Base-by-base conservation (phyloP, 2,888 invertebrate species). In the Cacoxenus indagator region DNA sequence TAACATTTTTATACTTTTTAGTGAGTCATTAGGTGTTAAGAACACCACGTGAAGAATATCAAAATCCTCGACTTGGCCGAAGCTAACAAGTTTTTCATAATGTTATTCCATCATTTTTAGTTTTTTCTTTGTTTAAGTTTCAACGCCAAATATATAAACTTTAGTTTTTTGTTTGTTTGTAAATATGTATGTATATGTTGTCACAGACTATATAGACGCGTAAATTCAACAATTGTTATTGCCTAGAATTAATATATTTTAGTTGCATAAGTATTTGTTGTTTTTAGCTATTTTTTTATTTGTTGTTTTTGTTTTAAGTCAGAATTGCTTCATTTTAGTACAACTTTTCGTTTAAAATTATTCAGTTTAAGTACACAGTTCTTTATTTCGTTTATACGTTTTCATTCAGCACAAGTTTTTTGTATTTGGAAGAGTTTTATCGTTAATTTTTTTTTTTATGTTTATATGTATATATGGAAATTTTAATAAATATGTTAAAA, bases 161-260 rank as follows among this genome's bases (percentile, higher is more conserved):
- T 51, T 22, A 51, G n/a, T n/a, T n/a, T n/a, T n/a, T n/a, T n/a
- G n/a, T n/a, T n/a, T n/a, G n/a, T n/a, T n/a, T n/a, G n/a, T n/a
- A n/a, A n/a, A n/a, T n/a, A n/a, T n/a, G n/a, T n/a, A 54, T 54
- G 6, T 54, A 17, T 59, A 31, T 31, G 8, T 59, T 14, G 14
- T 66, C 27, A 37, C 48, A 48, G 27, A 48, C 19, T 46, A 59
- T 61, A 67, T 17, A 67, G 46, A 37, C 24, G 61, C 46, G 48
- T 61, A 67, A 46, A 61, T 59, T 67, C 46, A 67, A 67, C 67
- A 67, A 59, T 59, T 31, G 19, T 66, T 46, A 66, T 51, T 64
- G 64, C 64, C 48, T 64, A 64, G 46, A 27, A 27, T 46, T 64
- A 48, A 57, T 57, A 57, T 29, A 57, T 57, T n/a, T 57, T 57